Percentiles rank a stretch among this genome's conserved stretches.
These are phyloP conservation scores for Stenodema calcarata DNA, from an alignment of 2,888 invertebrate genomes.

Conservation along the genomic window DNA sequence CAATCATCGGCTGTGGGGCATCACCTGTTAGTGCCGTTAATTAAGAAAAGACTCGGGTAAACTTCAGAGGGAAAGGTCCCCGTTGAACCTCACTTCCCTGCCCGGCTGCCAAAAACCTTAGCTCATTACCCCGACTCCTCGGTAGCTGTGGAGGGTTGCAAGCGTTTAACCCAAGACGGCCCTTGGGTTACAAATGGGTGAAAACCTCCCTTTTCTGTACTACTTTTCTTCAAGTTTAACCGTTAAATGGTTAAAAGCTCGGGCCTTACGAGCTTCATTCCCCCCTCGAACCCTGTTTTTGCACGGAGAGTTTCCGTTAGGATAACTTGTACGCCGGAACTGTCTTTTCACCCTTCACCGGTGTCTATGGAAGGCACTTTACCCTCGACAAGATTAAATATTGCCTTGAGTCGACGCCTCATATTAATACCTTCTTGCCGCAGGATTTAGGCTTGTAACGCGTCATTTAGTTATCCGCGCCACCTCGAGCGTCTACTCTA, in stretches of 20 bases:
- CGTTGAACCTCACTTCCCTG: neutral
- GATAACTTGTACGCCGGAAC: neutral
- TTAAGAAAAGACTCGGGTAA: neutral
- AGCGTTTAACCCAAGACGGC: neutral
- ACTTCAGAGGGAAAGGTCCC: neutral
- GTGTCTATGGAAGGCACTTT: neutral
- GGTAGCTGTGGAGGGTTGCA: neutral
- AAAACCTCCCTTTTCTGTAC: neutral
- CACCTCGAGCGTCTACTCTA: neutral
- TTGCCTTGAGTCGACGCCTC: neutral
- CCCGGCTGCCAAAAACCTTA: neutral
- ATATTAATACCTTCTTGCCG: neutral
- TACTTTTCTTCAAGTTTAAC: neutral
- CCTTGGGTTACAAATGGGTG: neutral
- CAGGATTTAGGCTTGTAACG: neutral
- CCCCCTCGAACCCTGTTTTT: neutral
- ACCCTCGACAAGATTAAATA: too few species aligned
- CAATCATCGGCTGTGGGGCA: neutral
- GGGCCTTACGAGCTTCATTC: neutral
- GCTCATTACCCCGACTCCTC: neutral
- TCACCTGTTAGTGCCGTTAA: neutral
- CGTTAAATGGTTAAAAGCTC: neutral
- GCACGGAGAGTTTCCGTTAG: neutral
- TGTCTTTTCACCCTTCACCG: neutral
- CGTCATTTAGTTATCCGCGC: neutral